phyloP scores from a whole-genome alignment of 2,113 vertebrate species.

The Rhineura floridana region DNA sequence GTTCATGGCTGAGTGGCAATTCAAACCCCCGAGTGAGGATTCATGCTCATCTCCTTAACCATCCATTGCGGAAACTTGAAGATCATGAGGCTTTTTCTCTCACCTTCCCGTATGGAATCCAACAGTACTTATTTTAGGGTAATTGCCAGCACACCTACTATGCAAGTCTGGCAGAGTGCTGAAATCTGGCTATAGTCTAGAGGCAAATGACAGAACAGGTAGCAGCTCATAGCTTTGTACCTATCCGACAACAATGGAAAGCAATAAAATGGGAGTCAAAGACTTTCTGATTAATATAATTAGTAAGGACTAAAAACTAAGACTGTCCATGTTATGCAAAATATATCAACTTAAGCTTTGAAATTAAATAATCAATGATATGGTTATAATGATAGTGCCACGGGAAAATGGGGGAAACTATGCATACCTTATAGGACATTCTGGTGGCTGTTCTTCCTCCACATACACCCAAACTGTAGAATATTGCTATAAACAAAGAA shows the following conservation, averaged over 20 bases:
- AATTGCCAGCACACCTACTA: constrained; percentile 32
- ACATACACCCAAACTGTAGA: not conserved
- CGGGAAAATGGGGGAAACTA: constrained; percentile 45
- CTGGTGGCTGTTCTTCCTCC: not conserved
- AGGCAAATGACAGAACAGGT: constrained; percentile 34
- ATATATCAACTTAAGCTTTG: constrained; percentile 68
- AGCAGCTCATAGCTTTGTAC: not conserved
- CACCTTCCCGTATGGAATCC: constrained; percentile 25
- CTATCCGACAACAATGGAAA: constrained; percentile 41
- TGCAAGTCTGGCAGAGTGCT: constrained; percentile 1
- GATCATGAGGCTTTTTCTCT: not conserved
- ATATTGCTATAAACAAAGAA: not conserved
- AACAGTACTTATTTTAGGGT: not conserved
- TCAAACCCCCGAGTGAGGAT: no score
- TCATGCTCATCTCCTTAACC: not conserved
- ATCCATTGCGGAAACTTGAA: constrained; percentile 16
- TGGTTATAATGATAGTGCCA: constrained; percentile 38
- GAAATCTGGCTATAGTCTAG: constrained; percentile 51
- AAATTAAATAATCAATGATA: constrained; percentile 45
- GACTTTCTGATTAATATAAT: constrained; percentile 64
- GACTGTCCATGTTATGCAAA: constrained; percentile 64
- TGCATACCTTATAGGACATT: constrained; percentile 49
- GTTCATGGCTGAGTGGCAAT: no score
- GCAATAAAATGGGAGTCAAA: constrained; percentile 53
- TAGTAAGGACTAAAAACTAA: constrained; percentile 51